These are phyloP conservation scores for Chromobotia macracanthus DNA, from an alignment of 2,797 vertebrate species.

Conservation along the genomic window DNA sequence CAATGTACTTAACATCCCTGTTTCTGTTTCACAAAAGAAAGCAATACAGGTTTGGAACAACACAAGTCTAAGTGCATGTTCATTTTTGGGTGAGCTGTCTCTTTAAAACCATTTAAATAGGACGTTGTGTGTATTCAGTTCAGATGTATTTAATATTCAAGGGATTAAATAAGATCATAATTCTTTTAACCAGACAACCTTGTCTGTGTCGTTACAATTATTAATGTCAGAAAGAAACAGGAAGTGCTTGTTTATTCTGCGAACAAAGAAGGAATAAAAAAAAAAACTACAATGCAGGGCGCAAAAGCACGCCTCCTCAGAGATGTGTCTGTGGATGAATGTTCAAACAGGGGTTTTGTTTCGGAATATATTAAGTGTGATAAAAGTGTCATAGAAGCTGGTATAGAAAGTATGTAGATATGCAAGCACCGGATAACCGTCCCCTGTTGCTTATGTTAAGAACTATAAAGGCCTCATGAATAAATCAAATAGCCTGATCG, in stretches of 20 bases:
- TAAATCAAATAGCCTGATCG: conserved; percentile 65
- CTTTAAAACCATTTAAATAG: conserved; percentile 1
- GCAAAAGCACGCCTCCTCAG: conserved; percentile 64
- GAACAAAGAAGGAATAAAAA: not conserved
- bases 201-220: conserved; percentile 74
- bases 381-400: conserved; percentile 40
- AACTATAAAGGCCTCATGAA: conserved; percentile 61
- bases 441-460: conserved; percentile 40
- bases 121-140: not conserved
- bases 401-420: conserved; percentile 6
- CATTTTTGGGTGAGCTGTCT: not conserved
- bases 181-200: conserved; percentile 70
- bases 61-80: not conserved
- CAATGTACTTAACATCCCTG: not conserved
- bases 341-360: conserved; percentile 1
- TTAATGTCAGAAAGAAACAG: conserved; percentile 65
- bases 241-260: conserved; percentile 58
- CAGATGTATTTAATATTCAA: conserved; percentile 69
- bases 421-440: conserved; percentile 13
- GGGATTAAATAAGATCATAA: conserved; percentile 75
- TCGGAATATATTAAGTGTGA: conserved; percentile 30
- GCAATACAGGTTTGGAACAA: not conserved
- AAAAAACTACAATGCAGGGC: conserved; percentile 67
- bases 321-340: conserved; percentile 32
- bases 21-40: not conserved